A percentile compares a stretch with the other conserved stretches of the same genome.
phyloP scores from a whole-genome alignment of 2,888 invertebrate genomes.

The Drosophila flavopinicola region DNA sequence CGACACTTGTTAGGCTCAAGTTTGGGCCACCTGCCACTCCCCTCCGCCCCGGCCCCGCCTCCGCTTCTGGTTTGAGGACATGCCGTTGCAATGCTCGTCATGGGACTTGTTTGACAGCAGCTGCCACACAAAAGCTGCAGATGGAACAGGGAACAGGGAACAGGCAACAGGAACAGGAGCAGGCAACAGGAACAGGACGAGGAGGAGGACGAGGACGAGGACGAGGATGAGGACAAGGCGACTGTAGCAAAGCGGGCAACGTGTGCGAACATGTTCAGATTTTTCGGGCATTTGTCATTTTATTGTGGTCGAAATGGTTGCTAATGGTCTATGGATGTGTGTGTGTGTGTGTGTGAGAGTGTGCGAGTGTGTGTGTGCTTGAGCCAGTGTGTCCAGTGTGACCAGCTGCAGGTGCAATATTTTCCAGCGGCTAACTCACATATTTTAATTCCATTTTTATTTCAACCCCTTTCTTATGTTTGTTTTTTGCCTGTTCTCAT shows the following conservation, averaged over 20 bases:
- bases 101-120: slow-evolving; percentile 77
- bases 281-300: slow-evolving; percentile 78
- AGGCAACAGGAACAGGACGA: slow-evolving; percentile 2
- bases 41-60: background rate
- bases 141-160: background rate
- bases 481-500: slow-evolving; percentile 8
- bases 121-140: slow-evolving; percentile 43
- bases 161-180: slow-evolving; percentile 1
- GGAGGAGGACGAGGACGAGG: slow-evolving; percentile 15
- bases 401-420: slow-evolving; percentile 75
- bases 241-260: slow-evolving; percentile 30
- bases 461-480: slow-evolving; percentile 54
- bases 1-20: slow-evolving; percentile 78
- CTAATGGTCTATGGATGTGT: slow-evolving; percentile 52
- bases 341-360: background rate
- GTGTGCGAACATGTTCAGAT: slow-evolving; percentile 72
- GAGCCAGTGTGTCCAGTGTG: slow-evolving; percentile 28
- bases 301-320: slow-evolving; percentile 74
- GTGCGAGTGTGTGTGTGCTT: slow-evolving; percentile 19
- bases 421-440: slow-evolving; percentile 56
- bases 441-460: slow-evolving; percentile 75
- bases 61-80: slow-evolving; percentile 29
- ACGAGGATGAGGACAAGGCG: too few relatives aligned
- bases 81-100: slow-evolving; percentile 69
- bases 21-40: slow-evolving; percentile 25